Percentiles rank a stretch among this genome's conserved stretches.
Evolutionary conservation across 2,113 vertebrate species (phyloP).

Genomic region (Gavia stellata): DNA sequence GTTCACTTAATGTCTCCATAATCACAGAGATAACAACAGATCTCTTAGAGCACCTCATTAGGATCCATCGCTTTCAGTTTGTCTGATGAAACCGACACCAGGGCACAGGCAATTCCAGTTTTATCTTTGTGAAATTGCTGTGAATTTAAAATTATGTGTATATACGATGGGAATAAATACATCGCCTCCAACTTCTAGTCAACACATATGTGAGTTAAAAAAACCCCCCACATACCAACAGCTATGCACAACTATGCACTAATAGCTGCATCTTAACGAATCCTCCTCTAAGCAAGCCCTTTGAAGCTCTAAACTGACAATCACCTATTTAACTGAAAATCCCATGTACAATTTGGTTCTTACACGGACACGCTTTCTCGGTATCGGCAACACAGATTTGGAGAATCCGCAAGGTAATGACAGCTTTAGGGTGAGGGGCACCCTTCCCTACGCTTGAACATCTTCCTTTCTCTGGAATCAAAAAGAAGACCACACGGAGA

Average conservation of each 20-base stretch:
- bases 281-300: not conserved
- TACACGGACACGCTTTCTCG: fast-evolving
- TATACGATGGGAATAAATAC: not conserved
- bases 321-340: not conserved
- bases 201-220: not conserved
- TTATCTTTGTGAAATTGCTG: not conserved
- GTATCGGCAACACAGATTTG: no score
- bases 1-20: not conserved
- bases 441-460: fast-evolving
- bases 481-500: not conserved
- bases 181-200: not conserved
- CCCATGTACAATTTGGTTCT: not conserved
- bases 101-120: not conserved
- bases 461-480: not conserved
- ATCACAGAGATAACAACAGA: not conserved
- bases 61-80: not conserved
- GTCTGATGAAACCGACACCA: not conserved
- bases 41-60: not conserved
- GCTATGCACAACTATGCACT: not conserved
- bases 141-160: not conserved
- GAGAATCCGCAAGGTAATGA: fast-evolving
- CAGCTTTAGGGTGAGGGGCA: not conserved
- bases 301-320: not conserved
- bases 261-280: not conserved
- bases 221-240: not conserved